Base-by-base conservation (phyloP, 2,888 invertebrate species). In the Perithous albicinctus region DNA sequence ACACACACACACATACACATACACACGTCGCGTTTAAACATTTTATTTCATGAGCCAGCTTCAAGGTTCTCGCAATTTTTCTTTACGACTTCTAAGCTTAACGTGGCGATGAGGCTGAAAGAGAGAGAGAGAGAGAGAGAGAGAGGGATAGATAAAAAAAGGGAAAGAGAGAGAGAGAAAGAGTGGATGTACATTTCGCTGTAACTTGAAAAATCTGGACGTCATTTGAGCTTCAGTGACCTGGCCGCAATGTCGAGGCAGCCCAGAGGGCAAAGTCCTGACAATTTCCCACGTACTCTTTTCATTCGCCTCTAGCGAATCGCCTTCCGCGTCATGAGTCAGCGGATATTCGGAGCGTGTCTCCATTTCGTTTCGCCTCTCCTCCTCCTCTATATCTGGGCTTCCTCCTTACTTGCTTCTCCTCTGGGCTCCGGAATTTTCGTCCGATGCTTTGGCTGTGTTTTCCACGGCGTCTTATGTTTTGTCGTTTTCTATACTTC, bases 261-360 rank as follows among this genome's bases (percentile, higher is more conserved):
- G 20, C 8, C 63, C 64, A 35, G 74, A 74, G 35, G 67, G 69
- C 20, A 67, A 74, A 81, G 67, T 29, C 54, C 76, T 46, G 56
- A 74, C 77, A 61, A 69, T 73, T 74, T 69, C 35, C 78, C 81
- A 81, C 81, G 77, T 70, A 70, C 61, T 78, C 59, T 38, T 70
- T 78, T 77, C 78, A 74, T 78, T 81, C 69, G 77, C 77, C 63
- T 32, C 48, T 26, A 70, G 78, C 78, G 66, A 70, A 75, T 82
- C 70, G 74, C 75, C 72, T 82, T 69, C 51, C 74, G 73, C 78
- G 51, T 75, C 59, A 82, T 78, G 78, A 82, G 82, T 82, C 82
- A 82, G 78, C 82, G 70, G 64, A 82, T 82, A 78, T 82, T 82
- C 78, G 75, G 69, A 82, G 78, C 78, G 70, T 69, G 70, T 70